Evolutionary conservation across 2,888 invertebrate genomes (phyloP).

Genomic region (Megamerina dolium): DNA sequence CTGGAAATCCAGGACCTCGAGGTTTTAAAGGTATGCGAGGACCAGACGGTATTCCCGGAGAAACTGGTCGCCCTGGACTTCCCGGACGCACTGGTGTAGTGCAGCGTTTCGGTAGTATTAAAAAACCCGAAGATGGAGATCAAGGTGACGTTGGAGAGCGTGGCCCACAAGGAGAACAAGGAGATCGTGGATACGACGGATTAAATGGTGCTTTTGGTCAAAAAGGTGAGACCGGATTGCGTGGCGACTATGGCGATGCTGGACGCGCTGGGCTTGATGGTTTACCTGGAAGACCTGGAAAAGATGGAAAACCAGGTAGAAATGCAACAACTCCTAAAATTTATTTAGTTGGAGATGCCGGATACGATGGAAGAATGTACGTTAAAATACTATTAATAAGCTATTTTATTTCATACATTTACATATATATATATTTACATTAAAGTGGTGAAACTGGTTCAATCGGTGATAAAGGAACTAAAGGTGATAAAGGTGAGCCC

Average conservation of each 20-base stretch:
- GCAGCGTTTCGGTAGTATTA: conserved; percentile 19
- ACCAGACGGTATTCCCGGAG: conserved; percentile 51
- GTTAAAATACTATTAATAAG: conserved; percentile 6
- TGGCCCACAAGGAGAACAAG: conserved; percentile 39
- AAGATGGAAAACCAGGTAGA: conserved; percentile 53
- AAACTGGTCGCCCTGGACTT: conserved; percentile 40
- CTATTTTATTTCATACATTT: not conserved
- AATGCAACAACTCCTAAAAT: conserved; percentile 40
- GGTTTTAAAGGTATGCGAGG: conserved; percentile 57
- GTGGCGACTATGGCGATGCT: conserved; percentile 41
- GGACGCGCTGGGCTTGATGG: conserved; percentile 48
- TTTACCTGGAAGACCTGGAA: conserved; percentile 51
- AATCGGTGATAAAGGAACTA: conserved; percentile 35
- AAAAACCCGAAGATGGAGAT: conserved; percentile 34
- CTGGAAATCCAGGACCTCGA: conserved; percentile 47
- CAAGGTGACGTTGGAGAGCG: conserved; percentile 43
- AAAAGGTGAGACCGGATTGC: conserved; percentile 37
- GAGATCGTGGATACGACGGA: conserved; percentile 38
- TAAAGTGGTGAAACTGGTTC: conserved; percentile 53
- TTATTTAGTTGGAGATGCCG: conserved; percentile 39
- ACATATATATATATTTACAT: conserved; percentile 2
- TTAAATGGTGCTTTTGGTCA: conserved; percentile 37
- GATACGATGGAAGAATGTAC: conserved; percentile 38
- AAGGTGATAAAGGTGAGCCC: conserved; percentile 58
- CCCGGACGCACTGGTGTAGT: conserved; percentile 47